phyloP scores from a whole-genome alignment of 2,797 vertebrate species.

The Martes flavigula region DNA sequence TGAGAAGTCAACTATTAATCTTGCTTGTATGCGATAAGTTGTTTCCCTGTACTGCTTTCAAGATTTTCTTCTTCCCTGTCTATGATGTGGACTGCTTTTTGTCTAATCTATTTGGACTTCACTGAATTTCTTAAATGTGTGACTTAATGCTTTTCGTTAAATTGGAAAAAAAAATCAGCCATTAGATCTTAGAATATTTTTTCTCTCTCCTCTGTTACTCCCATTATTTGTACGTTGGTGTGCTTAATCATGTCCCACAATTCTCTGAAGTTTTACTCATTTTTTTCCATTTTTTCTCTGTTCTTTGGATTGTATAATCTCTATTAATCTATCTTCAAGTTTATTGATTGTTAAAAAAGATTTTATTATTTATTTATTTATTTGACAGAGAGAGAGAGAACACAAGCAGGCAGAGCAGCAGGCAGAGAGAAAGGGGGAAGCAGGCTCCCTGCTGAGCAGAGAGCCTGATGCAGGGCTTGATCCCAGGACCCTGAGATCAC shows the following conservation, averaged over 20 bases:
- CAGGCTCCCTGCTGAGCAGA: too few species aligned
- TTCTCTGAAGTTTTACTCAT: neutral
- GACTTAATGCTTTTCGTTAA: neutral
- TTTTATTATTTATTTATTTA: too few species aligned
- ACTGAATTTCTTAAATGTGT: neutral
- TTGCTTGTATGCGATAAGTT: neutral
- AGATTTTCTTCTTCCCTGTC: neutral
- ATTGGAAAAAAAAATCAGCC: neutral
- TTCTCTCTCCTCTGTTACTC: neutral
- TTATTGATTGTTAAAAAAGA: neutral
- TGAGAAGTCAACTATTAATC: neutral
- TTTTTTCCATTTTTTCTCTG: neutral
- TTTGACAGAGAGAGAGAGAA: too few species aligned
- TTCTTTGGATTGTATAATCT: neutral
- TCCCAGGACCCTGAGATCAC: too few species aligned
- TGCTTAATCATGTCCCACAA: neutral
- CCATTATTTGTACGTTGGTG: neutral
- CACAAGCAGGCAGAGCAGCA: too few species aligned
- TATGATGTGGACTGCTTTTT: neutral
- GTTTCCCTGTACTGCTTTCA: neutral
- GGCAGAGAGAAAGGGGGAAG: too few species aligned
- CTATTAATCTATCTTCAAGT: neutral
- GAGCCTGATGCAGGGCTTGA: too few species aligned
- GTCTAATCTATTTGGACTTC: neutral
- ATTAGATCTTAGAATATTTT: neutral